Conservation (phyloP, 1,140 invertebrate genomes). For the Heterodera carotae region DNA sequence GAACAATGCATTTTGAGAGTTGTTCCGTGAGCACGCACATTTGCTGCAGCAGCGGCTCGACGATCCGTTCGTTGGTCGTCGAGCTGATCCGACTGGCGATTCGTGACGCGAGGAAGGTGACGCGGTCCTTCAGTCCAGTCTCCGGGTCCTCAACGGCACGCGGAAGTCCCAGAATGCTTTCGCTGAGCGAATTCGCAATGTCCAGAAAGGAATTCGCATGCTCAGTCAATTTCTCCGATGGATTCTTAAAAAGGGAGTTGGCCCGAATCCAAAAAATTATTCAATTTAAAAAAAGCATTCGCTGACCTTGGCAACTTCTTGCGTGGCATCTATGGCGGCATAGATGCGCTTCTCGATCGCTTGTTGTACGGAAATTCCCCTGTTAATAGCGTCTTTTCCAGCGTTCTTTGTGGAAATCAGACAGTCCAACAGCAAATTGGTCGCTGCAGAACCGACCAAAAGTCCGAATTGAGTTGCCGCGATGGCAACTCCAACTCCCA, state of each 20-base stretch:
- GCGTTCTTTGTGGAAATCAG: slow-evolving; percentile 43
- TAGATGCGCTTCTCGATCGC: slow-evolving; percentile 33
- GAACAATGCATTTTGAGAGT: slow-evolving; percentile 33
- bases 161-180: slow-evolving; percentile 30
- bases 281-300: neutral
- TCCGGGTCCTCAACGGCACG: slow-evolving; percentile 25
- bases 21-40: slow-evolving; percentile 33
- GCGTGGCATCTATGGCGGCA: slow-evolving; percentile 26
- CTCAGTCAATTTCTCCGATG: slow-evolving; percentile 32
- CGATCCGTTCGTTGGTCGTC: slow-evolving; percentile 29
- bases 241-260: slow-evolving; percentile 26
- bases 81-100: slow-evolving; percentile 29
- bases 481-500: slow-evolving; percentile 31
- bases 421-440: slow-evolving; percentile 41
- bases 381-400: slow-evolving; percentile 8
- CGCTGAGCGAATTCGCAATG: slow-evolving; percentile 39
- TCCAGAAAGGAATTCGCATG: slow-evolving; percentile 45
- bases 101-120: slow-evolving; percentile 30
- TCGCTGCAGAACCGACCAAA: slow-evolving; percentile 34
- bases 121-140: slow-evolving; percentile 27
- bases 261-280: neutral
- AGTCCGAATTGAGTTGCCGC: slow-evolving; percentile 39
- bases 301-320: slow-evolving; percentile 39
- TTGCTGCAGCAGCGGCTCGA: slow-evolving; percentile 29
- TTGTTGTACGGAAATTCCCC: slow-evolving; percentile 9